Base-by-base conservation (phyloP, 2,888 invertebrate species). In the Agelastica alni region DNA sequence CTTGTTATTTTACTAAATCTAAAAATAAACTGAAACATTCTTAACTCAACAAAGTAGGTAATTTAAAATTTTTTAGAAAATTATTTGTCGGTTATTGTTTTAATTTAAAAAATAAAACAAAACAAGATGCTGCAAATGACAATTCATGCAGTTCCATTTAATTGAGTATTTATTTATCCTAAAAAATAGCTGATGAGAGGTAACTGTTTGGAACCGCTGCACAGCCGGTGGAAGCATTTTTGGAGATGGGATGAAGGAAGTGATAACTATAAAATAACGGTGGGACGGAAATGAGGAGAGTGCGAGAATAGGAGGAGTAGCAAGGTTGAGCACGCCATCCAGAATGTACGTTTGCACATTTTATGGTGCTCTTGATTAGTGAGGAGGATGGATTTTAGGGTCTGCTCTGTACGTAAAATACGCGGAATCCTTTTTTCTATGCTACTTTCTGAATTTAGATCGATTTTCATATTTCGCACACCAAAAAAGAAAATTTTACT, bases 221-320 rank as follows among this genome's bases (percentile, higher is more conserved):
- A 30, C 30, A 20, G 22, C 22, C 17, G 36, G 26, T 26, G 49
- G 41, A 51, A 43, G 57, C 52, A 49, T 56, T 56, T 68, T 66
- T 22, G 36, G 58, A 48, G 47, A 59, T 57, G 61, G 69, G 62
- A 62, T 63, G 68, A 66, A 72, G 71, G 71, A 73, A 72, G 72
- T 71, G 73, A 74, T 74, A 74, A 74, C 73, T 71, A 72, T 74
- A 75, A 75, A 73, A 72, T 70, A 73, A 73, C 70, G 71, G 70
- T 65, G 66, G 70, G 64, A 69, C 66, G 72, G 74, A 75, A 74
- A 74, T 74, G 73, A 74, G 73, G 72, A n/a, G n/a, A 73, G 71
- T 72, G 73, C 70, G 70, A 71, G 73, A 72, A 71, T 71, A 73
- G 75, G 70, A 68, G 69, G 56, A 57, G 41, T 41, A 70, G 70